phyloP scores from a whole-genome alignment of 2,797 vertebrate genomes.

The Neosalanx taihuensis region DNA sequence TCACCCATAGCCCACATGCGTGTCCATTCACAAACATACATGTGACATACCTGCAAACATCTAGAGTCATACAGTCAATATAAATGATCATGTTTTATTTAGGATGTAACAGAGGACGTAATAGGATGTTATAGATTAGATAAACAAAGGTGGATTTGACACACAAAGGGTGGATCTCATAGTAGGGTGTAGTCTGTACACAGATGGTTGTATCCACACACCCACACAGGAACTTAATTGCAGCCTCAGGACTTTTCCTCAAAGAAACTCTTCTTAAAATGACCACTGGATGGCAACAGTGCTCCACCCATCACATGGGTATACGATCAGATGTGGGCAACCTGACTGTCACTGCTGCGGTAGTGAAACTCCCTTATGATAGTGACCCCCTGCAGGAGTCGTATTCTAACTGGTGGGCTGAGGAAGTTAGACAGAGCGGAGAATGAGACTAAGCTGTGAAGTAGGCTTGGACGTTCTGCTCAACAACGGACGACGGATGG shows the following conservation, averaged over 20 bases:
- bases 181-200: background rate
- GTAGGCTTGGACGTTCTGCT: background rate
- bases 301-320: conserved; percentile 26
- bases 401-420: too few species aligned
- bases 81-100: too few species aligned
- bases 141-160: too few species aligned
- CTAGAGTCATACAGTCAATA: too few species aligned
- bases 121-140: too few species aligned
- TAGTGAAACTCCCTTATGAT: background rate
- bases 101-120: too few species aligned
- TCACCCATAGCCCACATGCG: background rate
- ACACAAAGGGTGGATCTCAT: background rate
- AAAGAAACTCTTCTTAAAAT: conserved; percentile 1
- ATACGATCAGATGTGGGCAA: conserved; percentile 1
- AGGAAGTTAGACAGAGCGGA: background rate
- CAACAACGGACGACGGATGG: background rate
- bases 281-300: conserved; percentile 66
- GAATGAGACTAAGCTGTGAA: background rate
- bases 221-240: too few species aligned
- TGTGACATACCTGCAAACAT: too few species aligned
- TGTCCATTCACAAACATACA: too few species aligned
- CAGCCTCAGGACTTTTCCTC: too few species aligned
- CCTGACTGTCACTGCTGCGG: background rate
- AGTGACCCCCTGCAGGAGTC: background rate
- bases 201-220: too few species aligned